Percentiles rank a stretch among this genome's conserved stretches.
phyloP scores from a whole-genome alignment of 30 jellyfish, hydroid and myxozoan species.

The Sanderia malayensis region DNA sequence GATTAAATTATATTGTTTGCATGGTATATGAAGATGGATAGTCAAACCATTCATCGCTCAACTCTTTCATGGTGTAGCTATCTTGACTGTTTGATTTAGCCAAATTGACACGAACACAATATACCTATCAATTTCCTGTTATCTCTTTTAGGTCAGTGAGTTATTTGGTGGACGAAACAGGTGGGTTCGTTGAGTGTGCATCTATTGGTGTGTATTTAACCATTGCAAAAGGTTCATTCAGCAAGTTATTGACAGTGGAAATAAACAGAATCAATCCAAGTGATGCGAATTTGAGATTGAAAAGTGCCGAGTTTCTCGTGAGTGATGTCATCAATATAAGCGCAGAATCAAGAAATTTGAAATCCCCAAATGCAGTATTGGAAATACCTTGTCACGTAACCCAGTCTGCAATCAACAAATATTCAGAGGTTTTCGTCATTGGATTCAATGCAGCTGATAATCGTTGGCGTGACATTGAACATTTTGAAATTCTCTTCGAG shows the following conservation, averaged over 20 bases:
- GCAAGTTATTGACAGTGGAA: not conserved
- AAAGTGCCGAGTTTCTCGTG: not conserved
- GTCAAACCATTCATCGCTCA: no score
- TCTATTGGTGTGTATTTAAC: not conserved
- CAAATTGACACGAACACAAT: no score
- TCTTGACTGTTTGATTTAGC: no score
- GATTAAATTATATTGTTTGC: no score
- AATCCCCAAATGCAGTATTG: not conserved
- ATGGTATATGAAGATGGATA: no score
- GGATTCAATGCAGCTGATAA: not conserved
- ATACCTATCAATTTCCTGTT: no score
- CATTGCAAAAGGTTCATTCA: not conserved
- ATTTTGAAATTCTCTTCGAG: not conserved
- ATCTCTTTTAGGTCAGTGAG: slow-evolving; percentile 5
- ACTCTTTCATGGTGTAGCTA: no score
- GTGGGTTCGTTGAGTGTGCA: not conserved
- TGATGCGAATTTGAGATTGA: not conserved
- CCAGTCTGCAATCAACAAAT: not conserved
- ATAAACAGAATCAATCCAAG: not conserved
- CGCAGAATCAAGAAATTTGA: not conserved
- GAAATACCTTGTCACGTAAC: not conserved
- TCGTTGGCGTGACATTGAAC: not conserved
- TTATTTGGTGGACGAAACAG: not conserved
- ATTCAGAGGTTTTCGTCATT: not conserved
- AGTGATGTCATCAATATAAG: not conserved